Base-by-base conservation (phyloP, 2,888 invertebrate genomes). In the Graphium colonna region DNA sequence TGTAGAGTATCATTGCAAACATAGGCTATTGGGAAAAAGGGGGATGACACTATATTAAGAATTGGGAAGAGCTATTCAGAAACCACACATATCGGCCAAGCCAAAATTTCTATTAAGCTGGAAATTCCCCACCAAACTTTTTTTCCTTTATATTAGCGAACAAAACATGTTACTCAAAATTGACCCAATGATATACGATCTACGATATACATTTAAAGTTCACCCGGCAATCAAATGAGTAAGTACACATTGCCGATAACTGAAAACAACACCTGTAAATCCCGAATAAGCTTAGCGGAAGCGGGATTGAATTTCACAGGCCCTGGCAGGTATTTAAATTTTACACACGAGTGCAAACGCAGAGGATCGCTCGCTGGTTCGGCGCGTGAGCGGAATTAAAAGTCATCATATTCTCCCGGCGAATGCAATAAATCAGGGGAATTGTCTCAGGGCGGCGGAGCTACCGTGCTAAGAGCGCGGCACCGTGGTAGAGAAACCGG, bases 401-500 rank as follows among this genome's bases (percentile, higher is more conserved):
- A 51, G 52, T 56, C 41, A 45, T 51, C 18, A 43, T 51, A 52
- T 55, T 46, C 41, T 40, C 38, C 38, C 28, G 17, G 39, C 13
- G 40, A 41, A 31, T 41, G 41, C 52, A 53, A 63, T 61, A 60
- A 59, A 63, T 59, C 52, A 60, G 51, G n/a, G 36, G 53, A 60
- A 59, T 61, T 58, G 64, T 57, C 59, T 58, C 55, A 52, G 51
- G 52, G 56, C 55, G 56, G 52, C 54, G 41, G 47, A 50, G 41
- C 61, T 60, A 67, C 65, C 69, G 69, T 71, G 72, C 71, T 69
- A n/a, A n/a, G n/a, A n/a, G n/a, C n/a, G n/a, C n/a, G n/a, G n/a
- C n/a, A n/a, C n/a, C n/a, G n/a, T n/a, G n/a, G n/a, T n/a, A n/a
- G n/a, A n/a, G n/a, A n/a, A n/a, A n/a, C n/a, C n/a, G n/a, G n/a